These are phyloP conservation scores for Rugalucina vietnamica DNA, from an alignment of 2,888 invertebrate genomes.

Conservation along the genomic window DNA sequence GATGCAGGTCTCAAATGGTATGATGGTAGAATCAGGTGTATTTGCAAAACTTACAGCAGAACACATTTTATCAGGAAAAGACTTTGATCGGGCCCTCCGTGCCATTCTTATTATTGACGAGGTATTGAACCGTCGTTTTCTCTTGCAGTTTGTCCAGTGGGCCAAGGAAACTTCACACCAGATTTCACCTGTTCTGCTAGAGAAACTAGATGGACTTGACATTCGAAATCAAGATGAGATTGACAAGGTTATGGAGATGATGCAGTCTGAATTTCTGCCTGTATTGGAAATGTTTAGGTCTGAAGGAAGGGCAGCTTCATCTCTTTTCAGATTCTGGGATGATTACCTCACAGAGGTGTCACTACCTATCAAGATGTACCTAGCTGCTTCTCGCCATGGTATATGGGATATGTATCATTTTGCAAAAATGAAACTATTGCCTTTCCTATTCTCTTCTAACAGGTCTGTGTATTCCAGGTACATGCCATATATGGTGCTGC, in stretches of 20 bases:
- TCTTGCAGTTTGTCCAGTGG: not conserved
- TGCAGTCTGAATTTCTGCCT: not conserved
- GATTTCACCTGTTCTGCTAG: not conserved
- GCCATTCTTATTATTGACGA: not conserved
- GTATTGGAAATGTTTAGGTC: constrained; percentile 10
- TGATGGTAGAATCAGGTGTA: not conserved
- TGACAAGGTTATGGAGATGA: not conserved
- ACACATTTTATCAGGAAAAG: constrained; percentile 1
- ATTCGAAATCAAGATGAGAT: not conserved
- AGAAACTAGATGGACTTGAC: not conserved
- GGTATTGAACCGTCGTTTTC: not conserved
- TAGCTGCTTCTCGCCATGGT: not conserved
- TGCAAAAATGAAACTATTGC: constrained; percentile 13
- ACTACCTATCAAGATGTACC: not conserved
- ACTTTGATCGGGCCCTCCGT: not conserved
- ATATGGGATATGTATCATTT: constrained; percentile 11
- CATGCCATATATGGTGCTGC: constrained; percentile 6
- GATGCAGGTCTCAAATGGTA: constrained; percentile 11
- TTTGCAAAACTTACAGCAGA: not conserved
- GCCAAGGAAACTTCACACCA: not conserved
- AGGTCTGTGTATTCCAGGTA: constrained; percentile 26
- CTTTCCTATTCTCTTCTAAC: constrained; percentile 32
- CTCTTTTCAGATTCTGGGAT: constrained; percentile 18
- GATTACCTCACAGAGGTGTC: constrained; percentile 13
- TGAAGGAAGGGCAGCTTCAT: not conserved